phyloP scores from a whole-genome alignment of 2,888 invertebrate genomes.

The Zhuqinia jingwanae region DNA sequence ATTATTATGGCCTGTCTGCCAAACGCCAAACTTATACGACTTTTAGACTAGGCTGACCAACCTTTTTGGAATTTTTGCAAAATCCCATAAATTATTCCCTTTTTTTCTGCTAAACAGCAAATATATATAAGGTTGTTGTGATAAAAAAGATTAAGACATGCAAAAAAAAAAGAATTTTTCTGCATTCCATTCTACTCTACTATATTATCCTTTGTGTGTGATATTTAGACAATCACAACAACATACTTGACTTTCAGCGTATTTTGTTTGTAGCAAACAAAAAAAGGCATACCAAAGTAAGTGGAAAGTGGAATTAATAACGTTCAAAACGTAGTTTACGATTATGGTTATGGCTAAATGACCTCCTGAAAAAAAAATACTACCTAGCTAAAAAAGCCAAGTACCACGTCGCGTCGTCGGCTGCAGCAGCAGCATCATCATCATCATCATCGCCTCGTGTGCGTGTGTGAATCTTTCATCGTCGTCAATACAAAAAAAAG shows the following conservation, averaged over 20 bases:
- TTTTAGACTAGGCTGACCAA: background rate
- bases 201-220: no score
- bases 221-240: slow-evolving; percentile 16
- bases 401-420: background rate
- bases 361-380: slow-evolving; percentile 27
- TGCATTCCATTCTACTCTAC: slow-evolving; percentile 29
- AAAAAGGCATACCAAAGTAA: background rate
- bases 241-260: background rate
- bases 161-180: slow-evolving; percentile 34
- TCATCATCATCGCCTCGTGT: background rate
- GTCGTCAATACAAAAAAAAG: background rate
- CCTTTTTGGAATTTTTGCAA: slow-evolving; percentile 20
- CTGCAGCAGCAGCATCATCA: background rate
- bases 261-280: background rate
- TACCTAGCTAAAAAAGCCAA: background rate
- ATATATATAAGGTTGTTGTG: slow-evolving; percentile 24
- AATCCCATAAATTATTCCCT: slow-evolving; percentile 31
- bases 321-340: slow-evolving; percentile 51
- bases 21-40: background rate
- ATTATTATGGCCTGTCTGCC: background rate
- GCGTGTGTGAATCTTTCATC: background rate
- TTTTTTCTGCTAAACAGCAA: slow-evolving; percentile 7
- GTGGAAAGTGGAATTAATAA: slow-evolving; percentile 52
- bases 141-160: slow-evolving; percentile 22
- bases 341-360: slow-evolving; percentile 65